phyloP scores from a whole-genome alignment of 1,140 invertebrate species.

The Sarcophaga bullata region DNA sequence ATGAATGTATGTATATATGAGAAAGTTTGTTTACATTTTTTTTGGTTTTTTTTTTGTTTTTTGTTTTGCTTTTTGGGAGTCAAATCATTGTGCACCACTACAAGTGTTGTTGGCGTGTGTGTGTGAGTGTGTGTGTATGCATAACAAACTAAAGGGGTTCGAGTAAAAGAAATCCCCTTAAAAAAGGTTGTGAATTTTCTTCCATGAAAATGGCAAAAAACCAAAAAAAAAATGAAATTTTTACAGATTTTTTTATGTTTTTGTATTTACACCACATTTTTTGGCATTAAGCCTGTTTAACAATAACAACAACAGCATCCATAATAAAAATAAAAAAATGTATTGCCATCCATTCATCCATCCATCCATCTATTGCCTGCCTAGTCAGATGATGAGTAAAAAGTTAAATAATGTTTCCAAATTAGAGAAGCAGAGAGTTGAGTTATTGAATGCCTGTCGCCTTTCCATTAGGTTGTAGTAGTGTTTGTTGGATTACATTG shows the following conservation, averaged over 20 bases:
- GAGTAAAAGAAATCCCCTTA: not conserved
- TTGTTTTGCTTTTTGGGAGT: not conserved
- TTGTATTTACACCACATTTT: conserved; percentile 43
- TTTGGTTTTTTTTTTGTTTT: not conserved
- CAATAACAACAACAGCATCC: not conserved
- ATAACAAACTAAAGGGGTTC: not conserved
- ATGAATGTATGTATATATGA: no score
- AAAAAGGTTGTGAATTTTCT: not conserved
- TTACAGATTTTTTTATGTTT: conserved; percentile 50
- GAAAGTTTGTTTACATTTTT: not conserved
- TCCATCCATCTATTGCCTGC: not conserved
- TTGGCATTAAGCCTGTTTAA: conserved; percentile 26
- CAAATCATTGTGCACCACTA: not conserved
- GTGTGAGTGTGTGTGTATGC: not conserved
- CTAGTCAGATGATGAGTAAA: conserved; percentile 28
- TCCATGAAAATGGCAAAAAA: not conserved
- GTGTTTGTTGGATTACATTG: not conserved
- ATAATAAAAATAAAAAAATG: no score
- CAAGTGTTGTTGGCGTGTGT: not conserved
- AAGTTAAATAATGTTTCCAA: conserved; percentile 33
- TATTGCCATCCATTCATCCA: not conserved
- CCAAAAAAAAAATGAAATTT: not conserved
- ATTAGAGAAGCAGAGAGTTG: not conserved
- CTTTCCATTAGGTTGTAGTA: not conserved
- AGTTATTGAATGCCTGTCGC: not conserved